phyloP scores from a whole-genome alignment of 1,140 invertebrate genomes.

The Calephelis nemesis region DNA sequence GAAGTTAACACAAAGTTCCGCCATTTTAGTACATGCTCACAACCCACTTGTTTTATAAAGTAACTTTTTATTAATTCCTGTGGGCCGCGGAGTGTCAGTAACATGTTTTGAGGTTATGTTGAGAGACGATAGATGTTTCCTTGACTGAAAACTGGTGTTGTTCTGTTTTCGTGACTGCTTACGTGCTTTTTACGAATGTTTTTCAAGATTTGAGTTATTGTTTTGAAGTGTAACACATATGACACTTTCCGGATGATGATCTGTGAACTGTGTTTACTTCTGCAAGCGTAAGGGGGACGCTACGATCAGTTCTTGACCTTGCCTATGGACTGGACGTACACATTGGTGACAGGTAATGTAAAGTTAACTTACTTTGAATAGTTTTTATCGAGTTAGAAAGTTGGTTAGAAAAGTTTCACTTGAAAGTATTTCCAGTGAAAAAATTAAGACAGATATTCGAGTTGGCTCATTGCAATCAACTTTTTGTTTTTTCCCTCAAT shows the following conservation, averaged over 20 bases:
- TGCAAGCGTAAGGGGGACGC: slow-evolving; percentile 54
- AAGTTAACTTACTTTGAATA: slow-evolving; percentile 58
- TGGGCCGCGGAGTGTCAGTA: slow-evolving; percentile 78
- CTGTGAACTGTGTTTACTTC: slow-evolving; percentile 73
- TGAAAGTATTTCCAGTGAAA: slow-evolving; percentile 46
- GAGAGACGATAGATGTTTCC: slow-evolving; percentile 61
- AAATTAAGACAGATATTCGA: not conserved
- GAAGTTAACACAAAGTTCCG: slow-evolving; percentile 80
- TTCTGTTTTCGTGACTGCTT: slow-evolving; percentile 44
- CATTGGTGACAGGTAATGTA: slow-evolving; percentile 62
- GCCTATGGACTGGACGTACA: slow-evolving; percentile 46
- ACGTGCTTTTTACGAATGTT: slow-evolving; percentile 49
- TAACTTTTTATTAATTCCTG: slow-evolving; percentile 81
- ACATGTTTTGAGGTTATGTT: slow-evolving; percentile 79
- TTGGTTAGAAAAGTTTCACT: slow-evolving; percentile 63
- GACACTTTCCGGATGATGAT: slow-evolving; percentile 65
- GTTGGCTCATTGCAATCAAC: not conserved
- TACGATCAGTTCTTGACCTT: slow-evolving; percentile 54
- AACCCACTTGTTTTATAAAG: slow-evolving; percentile 81
- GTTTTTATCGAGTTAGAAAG: slow-evolving; percentile 56
- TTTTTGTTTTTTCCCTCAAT: not conserved
- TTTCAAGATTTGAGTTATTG: slow-evolving; percentile 64
- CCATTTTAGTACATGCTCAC: slow-evolving; percentile 81
- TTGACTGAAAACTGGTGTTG: slow-evolving; percentile 52
- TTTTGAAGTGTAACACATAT: slow-evolving; percentile 73